phyloP scores from a whole-genome alignment of 2,888 invertebrate genomes.

The Dendrolimus pini region DNA sequence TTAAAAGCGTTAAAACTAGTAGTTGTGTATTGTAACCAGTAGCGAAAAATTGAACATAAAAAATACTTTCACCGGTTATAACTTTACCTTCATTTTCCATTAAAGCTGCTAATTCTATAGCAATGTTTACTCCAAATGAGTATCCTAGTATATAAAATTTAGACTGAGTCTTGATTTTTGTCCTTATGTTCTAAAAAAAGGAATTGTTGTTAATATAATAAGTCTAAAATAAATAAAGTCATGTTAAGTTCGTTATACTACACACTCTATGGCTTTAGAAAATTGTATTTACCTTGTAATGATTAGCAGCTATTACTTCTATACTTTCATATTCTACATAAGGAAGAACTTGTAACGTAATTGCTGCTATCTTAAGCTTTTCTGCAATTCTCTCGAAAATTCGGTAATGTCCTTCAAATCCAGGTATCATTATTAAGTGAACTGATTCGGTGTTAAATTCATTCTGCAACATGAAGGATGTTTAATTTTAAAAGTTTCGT shows the following conservation, averaged over 20 bases:
- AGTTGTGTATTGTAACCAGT: no score
- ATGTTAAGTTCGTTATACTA: no score
- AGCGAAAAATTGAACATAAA: no score
- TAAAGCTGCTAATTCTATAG: slow-evolving; percentile 29
- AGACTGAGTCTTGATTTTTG: slow-evolving; percentile 14
- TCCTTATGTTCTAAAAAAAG: slow-evolving; percentile 16
- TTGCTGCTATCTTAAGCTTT: slow-evolving; percentile 7
- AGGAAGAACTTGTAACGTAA: slow-evolving; percentile 7
- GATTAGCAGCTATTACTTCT: slow-evolving; percentile 6
- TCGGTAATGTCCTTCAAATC: slow-evolving; percentile 11
- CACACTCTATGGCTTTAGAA: no score
- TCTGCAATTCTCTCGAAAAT: slow-evolving; percentile 6
- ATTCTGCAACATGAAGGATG: no score
- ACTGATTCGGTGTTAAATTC: no score
- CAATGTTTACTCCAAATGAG: slow-evolving; percentile 29
- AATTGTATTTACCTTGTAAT: no score
- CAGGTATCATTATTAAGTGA: slow-evolving; percentile 12
- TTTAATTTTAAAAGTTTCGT: no score
- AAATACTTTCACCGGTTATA: neutral
- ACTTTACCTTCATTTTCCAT: slow-evolving; percentile 36
- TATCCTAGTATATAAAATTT: slow-evolving; percentile 27
- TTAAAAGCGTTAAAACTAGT: no score
- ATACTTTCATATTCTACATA: slow-evolving; percentile 8
- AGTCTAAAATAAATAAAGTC: no score
- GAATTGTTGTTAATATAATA: neutral